A percentile compares a stretch with the other conserved stretches of the same genome.
These are phyloP conservation scores for Apodemus agrarius DNA, from an alignment of 2,797 vertebrate species.

Conservation along the genomic window DNA sequence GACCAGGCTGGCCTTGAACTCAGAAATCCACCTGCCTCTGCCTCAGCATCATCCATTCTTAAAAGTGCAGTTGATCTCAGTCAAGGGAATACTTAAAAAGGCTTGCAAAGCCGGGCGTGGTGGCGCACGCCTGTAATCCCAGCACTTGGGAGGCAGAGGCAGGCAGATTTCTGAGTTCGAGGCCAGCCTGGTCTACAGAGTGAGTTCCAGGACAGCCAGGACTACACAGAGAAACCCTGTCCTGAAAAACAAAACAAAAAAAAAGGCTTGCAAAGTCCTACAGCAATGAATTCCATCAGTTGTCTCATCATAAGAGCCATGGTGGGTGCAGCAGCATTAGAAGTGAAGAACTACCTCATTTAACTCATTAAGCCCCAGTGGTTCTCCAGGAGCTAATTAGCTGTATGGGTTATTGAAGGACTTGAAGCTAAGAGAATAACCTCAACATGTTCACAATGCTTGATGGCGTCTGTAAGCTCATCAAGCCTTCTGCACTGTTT, in stretches of 20 bases:
- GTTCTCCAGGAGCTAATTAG: not conserved
- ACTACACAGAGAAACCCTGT: too few relatives aligned
- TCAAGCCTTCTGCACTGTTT: not conserved
- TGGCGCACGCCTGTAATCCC: too few relatives aligned
- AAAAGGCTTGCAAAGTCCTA: not conserved
- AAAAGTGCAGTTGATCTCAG: not conserved
- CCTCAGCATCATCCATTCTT: not conserved
- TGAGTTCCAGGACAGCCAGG: too few relatives aligned
- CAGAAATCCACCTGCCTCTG: too few relatives aligned
- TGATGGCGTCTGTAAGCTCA: not conserved
- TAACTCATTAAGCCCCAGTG: not conserved
- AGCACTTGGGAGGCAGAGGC: too few relatives aligned
- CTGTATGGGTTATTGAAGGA: not conserved
- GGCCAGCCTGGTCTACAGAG: too few relatives aligned
- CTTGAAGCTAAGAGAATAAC: not conserved
- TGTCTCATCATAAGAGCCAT: not conserved
- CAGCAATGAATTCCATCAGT: not conserved
- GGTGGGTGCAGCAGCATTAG: not conserved
- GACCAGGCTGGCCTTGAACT: too few relatives aligned
- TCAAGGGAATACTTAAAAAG: not conserved
- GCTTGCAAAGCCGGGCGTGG: too few relatives aligned
- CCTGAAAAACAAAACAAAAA: too few relatives aligned
- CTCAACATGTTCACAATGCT: not conserved
- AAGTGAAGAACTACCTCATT: not conserved
- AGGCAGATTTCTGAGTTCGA: too few relatives aligned